Evolutionary conservation across 2,888 invertebrate genomes (phyloP), one percentile per base, ranked within the genome.

Genomic region (Agrilus biguttatus): DNA sequence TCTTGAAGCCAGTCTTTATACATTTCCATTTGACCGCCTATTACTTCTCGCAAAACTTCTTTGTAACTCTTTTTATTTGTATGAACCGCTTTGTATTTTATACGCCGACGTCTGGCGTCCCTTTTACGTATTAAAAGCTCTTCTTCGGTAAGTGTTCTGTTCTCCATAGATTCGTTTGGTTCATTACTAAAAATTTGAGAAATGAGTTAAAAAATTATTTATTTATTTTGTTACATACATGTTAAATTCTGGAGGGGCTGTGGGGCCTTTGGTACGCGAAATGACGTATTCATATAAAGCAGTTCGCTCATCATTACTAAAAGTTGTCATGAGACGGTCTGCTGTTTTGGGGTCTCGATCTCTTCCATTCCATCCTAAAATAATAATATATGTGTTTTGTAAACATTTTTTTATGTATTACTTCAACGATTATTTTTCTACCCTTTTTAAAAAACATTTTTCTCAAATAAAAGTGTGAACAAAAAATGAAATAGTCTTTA

Each of bases 71-170:
- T 68, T 7, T 68, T 65, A 51, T 71, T 73, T 40, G 73, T 70
- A 40, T 75, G 71, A 28, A 74, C 74, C 34, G 66, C 61, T 54
- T 61, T 65, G 59, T 78, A 75, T 60, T 74, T 74, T 38, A 71
- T 59, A 51, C 76, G 68, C 13, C 78, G 67, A 12, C 78, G 68
- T 61, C 73, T 74, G 58, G 75, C 71, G 58, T 79, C 71, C 37
- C 78, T 69, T 57, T 74, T 67, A 53, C 70, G 69, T 3, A 71
- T 68, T 49, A 74, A 53, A 41, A 70, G 58, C 58, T 76, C 74
- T 53, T 61, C 59, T 42, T 59, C 55, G 56, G 56, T 46, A 59
- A 67, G 10, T 63, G 63, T 55, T 66, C 69, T 53, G 35, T 54
- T 52, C 39, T 51, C 50, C 8, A 51, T 49, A 21, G 21, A 21